Evolutionary conservation across 1,140 invertebrate species (phyloP), one percentile per base, ranked within the genome.

Genomic region (Tribolium castaneum): DNA sequence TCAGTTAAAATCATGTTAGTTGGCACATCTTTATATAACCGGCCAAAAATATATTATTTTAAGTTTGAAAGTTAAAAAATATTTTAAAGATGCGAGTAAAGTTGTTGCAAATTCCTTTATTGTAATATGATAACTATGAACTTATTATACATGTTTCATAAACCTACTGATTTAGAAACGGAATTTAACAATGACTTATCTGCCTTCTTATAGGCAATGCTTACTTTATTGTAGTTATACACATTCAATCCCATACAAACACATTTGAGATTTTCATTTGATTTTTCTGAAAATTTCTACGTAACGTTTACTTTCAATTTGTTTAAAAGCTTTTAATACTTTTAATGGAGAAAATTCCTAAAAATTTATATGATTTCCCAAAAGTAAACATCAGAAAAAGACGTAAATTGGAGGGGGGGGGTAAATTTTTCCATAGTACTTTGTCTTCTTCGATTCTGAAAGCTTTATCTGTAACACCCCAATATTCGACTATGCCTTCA

Each of bases 131-230:
- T 50, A 50, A 50, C 13, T 54, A 54, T 2, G 16, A 54, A 54
- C 51, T 54, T 16, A 14, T 54, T 54, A 14, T 54, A 54, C 51
- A 54, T 54, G 51, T 14, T 54, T 54, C 51, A 54, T 54, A 54
- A 54, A 54, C 51, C 51, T 14, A 54, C 51, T 54, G 51, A 54
- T 54, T 54, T 3, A 54, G 51, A 50, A 50, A 50, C 45, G 45
- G 6, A 54, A 54, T 54, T 54, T 54, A 54, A 54, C 51, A 54
- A 54, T 54, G 51, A n/a, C 54, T 59, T 59, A 59, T 59, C 54
- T 59, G 54, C 54, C 2, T 59, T 59, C 54, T 59, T 59, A 59
- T 59, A 59, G 54, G 54, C 54, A 59, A 59, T 59, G 54, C 54
- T 59, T 59, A 59, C 19, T 59, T 59, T 59, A 59, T 59, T 59